These are phyloP conservation scores for Plectropomus leopardus DNA, from an alignment of 2,113 vertebrate genomes.

Conservation along the genomic window DNA sequence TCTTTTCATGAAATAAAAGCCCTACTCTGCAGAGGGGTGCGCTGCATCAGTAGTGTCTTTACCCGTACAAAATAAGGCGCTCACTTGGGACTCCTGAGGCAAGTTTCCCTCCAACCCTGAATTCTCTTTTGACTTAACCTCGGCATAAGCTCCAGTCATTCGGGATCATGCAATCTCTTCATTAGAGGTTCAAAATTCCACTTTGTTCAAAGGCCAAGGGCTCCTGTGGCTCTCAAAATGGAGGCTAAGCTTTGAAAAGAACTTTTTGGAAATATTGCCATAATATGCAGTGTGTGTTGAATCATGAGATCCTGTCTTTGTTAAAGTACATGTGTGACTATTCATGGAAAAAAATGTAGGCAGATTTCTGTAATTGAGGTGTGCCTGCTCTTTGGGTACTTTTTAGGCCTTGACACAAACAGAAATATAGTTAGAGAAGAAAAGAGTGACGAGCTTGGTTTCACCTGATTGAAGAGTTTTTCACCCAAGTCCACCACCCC, in stretches of 20 bases:
- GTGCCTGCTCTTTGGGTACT: constrained; percentile 1
- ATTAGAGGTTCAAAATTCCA: constrained; percentile 37
- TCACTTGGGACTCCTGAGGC: constrained; percentile 14
- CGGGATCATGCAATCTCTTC: constrained; percentile 23
- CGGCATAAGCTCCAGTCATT: constrained; percentile 28
- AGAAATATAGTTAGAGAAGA: constrained; percentile 24
- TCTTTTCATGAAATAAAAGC: constrained; percentile 17
- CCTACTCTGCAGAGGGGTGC: not conserved
- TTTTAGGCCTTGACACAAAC: constrained; percentile 17
- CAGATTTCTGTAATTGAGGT: constrained; percentile 20
- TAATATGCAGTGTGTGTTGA: constrained; percentile 19
- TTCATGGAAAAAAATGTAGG: constrained; percentile 12
- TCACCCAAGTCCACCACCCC: constrained; percentile 62
- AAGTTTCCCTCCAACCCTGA: constrained; percentile 1
- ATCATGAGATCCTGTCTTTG: constrained; percentile 10
- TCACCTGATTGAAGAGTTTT: constrained; percentile 79
- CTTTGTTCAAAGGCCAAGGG: constrained; percentile 32
- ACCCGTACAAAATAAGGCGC: constrained; percentile 20
- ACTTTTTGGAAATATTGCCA: constrained; percentile 21
- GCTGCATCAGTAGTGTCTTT: constrained; percentile 20
- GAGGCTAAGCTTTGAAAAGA: constrained; percentile 16
- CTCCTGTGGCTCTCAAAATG: constrained; percentile 38
- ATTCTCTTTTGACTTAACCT: constrained; percentile 33
- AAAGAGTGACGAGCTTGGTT: constrained; percentile 33
- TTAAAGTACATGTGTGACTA: constrained; percentile 13